Evolutionary conservation across 2,113 vertebrate species (phyloP), one percentile per base, ranked within the genome.

Genomic region (Bubo scandiacus): DNA sequence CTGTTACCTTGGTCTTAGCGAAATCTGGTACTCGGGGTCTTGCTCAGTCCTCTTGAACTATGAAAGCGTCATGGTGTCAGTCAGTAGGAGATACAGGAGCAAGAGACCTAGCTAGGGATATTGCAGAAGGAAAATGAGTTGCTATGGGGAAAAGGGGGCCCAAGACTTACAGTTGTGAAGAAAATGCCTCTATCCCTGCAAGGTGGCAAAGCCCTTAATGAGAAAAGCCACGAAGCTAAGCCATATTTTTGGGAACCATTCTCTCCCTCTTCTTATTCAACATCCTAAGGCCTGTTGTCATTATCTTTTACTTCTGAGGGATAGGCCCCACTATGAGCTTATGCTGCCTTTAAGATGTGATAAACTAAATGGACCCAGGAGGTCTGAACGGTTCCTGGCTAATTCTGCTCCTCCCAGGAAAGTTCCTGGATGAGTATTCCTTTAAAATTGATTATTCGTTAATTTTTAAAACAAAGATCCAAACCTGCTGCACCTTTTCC

Each of bases 301-400:
- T 36, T 32, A 36, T 6, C 30, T 59, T 47, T 52, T 71, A 58
- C 21, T 47, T 38, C 65, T 51, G 45, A 61, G 45, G n/a, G 5
- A 21, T 0, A 32, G 15, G 13, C 16, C 27, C 11, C 7, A 4
- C 23, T 55, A 12, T 40, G 22, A 67, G 10, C 15, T 61, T 47
- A 10, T 0, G 0, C 9, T 23, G 22, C 54, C 47, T 82, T 72
- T 63, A 32, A 32, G 63, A 32, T 1, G 2, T 49, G 49, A 5
- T 30, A 29, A 79, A 81, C 34, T 52, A 71, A 51, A 30, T 20
- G 29, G 29, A 61, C 23, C 29, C n/a, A n/a, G 36, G 40, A 51
- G 2, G 3, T 66, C 30, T 58, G 40, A 84, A 91, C 66, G 10
- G 7, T 21, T 89, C 15, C 43, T n/a, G 7, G 18, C 16, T 73